phyloP scores from a whole-genome alignment of 2,797 vertebrate species.

The Pelobates cultripes region DNA sequence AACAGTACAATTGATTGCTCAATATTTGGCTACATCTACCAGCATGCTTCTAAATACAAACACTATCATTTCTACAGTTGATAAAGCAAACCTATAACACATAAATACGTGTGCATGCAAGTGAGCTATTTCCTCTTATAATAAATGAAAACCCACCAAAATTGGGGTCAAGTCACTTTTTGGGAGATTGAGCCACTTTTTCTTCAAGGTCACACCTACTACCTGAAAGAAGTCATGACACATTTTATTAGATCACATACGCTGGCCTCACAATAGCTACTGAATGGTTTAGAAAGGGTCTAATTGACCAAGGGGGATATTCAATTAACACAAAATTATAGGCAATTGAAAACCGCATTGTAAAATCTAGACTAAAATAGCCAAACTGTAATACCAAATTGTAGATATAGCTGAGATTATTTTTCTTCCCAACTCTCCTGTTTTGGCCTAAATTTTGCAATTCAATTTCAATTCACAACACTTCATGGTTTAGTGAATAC shows the following conservation, averaged over 20 bases:
- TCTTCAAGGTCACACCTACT: slow-evolving; percentile 86
- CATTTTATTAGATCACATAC: slow-evolving; percentile 68
- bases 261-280: slow-evolving; percentile 2
- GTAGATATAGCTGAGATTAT: too few species aligned
- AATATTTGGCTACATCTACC: slow-evolving; percentile 64
- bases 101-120: slow-evolving; percentile 73
- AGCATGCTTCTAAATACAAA: slow-evolving; percentile 68
- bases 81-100: slow-evolving; percentile 21
- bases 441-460: too few species aligned
- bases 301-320: too few species aligned
- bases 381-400: too few species aligned
- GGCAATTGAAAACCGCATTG: too few species aligned
- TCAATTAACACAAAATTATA: too few species aligned
- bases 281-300: neutral
- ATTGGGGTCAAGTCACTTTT: slow-evolving; percentile 84
- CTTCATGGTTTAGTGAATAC: too few species aligned
- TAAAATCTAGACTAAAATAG: too few species aligned
- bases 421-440: too few species aligned
- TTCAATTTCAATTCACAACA: too few species aligned
- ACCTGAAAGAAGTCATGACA: slow-evolving; percentile 83
- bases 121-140: slow-evolving; percentile 76
- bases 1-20: slow-evolving; percentile 30
- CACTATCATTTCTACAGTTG: slow-evolving; percentile 11
- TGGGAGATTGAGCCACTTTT: slow-evolving; percentile 84
- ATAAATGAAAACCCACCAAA: slow-evolving; percentile 77